phyloP scores from a whole-genome alignment of 2,888 invertebrate species.

The Steromphala cineraria region DNA sequence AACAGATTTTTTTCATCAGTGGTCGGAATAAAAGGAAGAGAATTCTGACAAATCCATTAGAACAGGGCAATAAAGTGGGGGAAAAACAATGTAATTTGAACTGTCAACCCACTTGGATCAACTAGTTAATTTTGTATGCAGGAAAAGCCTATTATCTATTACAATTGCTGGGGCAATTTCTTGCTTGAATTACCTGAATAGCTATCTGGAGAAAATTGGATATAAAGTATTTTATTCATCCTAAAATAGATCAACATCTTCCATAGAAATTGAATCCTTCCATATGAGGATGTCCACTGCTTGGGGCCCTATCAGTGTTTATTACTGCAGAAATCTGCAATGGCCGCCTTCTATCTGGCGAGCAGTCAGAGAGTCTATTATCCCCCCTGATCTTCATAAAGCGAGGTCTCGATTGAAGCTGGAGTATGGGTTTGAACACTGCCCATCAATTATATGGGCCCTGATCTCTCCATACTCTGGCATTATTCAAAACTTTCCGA shows the following conservation, averaged over 20 bases:
- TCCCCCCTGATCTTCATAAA: constrained; percentile 6
- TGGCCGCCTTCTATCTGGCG: not conserved
- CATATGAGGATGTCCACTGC: constrained; percentile 6
- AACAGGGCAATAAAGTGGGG: not conserved
- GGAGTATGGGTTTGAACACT: not conserved
- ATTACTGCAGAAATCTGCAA: not conserved
- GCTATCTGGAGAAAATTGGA: constrained; percentile 8
- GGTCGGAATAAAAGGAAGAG: not conserved
- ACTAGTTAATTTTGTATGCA: constrained; percentile 12
- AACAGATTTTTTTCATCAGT: not conserved
- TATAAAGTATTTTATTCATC: constrained; percentile 11
- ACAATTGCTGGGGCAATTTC: not conserved
- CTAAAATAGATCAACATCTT: constrained; percentile 4
- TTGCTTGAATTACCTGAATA: not conserved
- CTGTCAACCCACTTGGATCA: not conserved
- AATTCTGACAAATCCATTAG: constrained; percentile 6
- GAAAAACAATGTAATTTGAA: constrained; percentile 10
- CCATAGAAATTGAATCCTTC: constrained; percentile 14
- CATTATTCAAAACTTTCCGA: constrained; percentile 6
- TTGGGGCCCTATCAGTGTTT: constrained; percentile 15
- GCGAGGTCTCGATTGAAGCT: not conserved
- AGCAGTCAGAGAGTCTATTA: not conserved
- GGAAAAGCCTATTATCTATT: constrained; percentile 13
- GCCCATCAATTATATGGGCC: not conserved
- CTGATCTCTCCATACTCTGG: not conserved